Evolutionary conservation across 2,888 invertebrate genomes (phyloP), one percentile per base, ranked within the genome.

Genomic region (Phalera bucephala): DNA sequence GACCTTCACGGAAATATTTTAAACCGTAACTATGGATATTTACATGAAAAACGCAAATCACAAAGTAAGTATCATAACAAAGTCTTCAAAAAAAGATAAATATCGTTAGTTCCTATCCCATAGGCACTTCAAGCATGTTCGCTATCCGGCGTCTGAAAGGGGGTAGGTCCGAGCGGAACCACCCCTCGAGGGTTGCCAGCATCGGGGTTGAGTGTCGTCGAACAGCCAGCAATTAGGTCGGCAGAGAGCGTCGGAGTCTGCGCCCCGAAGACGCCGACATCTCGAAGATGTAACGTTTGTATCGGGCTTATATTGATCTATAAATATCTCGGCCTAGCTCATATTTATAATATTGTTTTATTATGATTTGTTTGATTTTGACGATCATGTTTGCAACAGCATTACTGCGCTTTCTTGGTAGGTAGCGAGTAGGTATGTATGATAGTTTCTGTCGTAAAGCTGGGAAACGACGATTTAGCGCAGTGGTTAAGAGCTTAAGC

Each of bases 141-240:
- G 59, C 64, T 68, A 65, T 70, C 70, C 74, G 64, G 64, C 50
- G 59, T 49, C 40, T 40, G 55, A 48, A 49, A 31, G 37, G 52
- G 47, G 45, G 52, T 45, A 56, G 43, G 44, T 52, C 47, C 54
- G 56, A 17, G 17, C 5, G 64, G 56, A 48, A 50, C 50, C 61
- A 57, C 64, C 64, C 60, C 55, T 60, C 40, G 53, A 65, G 63
- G 63, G 70, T 62, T 70, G 74, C 72, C 73, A 72, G 67, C 72
- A 80, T 76, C 68, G 73, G 79, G 73, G 81, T 81, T 75, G 77
- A 84, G 84, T 75, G 80, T 58, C 72, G 70, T 82, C 80, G 75
- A 82, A 81, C 76, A 80, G 67, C 65, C 75, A 70, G 67, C 82
- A 84, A 84, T 81, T 81, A 80, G 84, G 83, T 84, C 84, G 80